A percentile compares a stretch with the other conserved stretches of the same genome.
phyloP scores from a whole-genome alignment of 2,888 invertebrate species.

The Parthenolecanium corni region DNA sequence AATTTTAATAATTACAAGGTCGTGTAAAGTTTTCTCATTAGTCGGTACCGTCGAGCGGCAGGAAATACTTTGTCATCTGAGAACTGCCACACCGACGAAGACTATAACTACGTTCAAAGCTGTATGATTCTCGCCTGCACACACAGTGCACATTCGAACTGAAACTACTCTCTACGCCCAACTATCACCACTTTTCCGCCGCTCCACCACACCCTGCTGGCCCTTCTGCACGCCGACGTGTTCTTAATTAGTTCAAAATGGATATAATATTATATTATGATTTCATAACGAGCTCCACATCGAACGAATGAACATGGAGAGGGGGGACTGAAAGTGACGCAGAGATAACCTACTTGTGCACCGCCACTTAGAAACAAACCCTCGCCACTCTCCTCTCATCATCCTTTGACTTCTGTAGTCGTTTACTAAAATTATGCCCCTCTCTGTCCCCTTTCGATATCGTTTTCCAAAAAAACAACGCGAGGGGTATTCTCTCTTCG shows the following conservation, averaged over 20 bases:
- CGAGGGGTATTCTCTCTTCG: neutral
- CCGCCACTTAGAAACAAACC: conserved; percentile 20
- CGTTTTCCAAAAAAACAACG: conserved; percentile 8
- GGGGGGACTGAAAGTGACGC: no score
- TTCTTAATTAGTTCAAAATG: conserved; percentile 25
- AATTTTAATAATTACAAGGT: conserved; percentile 21
- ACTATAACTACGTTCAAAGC: neutral
- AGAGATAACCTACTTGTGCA: conserved; percentile 14
- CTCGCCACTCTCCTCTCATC: conserved; percentile 6
- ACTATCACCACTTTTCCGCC: no score
- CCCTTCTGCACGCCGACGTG: conserved; percentile 2
- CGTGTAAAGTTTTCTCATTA: conserved; percentile 22
- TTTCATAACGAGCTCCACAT: conserved; percentile 20
- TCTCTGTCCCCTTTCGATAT: neutral
- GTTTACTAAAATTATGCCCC: no score
- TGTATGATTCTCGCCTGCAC: no score
- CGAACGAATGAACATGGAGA: no score
- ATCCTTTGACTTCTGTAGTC: neutral
- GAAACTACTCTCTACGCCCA: no score
- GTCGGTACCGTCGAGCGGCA: conserved; percentile 9
- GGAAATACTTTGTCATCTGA: conserved; percentile 24
- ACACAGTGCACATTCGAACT: conserved; percentile 7
- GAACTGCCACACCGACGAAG: conserved; percentile 4
- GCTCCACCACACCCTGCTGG: no score
- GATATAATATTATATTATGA: conserved; percentile 21